These are phyloP conservation scores for Siniperca scherzeri DNA, from an alignment of 2,797 vertebrate genomes.

Conservation along the genomic window DNA sequence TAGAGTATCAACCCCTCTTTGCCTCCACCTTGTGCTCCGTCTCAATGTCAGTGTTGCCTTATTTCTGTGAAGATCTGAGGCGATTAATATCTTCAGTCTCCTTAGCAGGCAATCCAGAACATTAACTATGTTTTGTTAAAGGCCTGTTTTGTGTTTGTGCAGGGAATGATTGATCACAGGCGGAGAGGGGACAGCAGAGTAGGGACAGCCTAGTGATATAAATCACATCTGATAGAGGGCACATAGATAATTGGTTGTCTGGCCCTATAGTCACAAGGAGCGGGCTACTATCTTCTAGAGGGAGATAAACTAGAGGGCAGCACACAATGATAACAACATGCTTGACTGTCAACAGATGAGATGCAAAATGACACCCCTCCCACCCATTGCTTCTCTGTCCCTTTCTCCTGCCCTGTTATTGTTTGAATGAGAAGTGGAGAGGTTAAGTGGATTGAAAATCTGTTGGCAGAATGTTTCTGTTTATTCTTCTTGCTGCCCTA, in stretches of 20 bases:
- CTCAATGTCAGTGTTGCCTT: constrained; percentile 67
- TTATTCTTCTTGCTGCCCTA: constrained; percentile 63
- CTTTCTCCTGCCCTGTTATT: constrained; percentile 70
- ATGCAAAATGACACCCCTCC: constrained; percentile 76
- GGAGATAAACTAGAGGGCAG: constrained; percentile 86
- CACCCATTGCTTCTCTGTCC: constrained; percentile 47
- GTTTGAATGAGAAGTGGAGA: constrained; percentile 70
- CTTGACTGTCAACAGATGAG: constrained; percentile 85
- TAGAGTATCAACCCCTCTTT: constrained; percentile 32
- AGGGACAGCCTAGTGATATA: constrained; percentile 85
- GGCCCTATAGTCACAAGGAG: constrained; percentile 82
- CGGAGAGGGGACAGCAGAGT: constrained; percentile 79
- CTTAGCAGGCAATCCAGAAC: constrained; percentile 67
- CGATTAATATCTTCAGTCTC: constrained; percentile 75
- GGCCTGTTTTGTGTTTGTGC: constrained; percentile 78
- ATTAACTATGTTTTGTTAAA: constrained; percentile 81
- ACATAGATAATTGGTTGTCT: constrained; percentile 89
- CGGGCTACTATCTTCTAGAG: constrained; percentile 82
- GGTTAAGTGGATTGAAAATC: constrained; percentile 84
- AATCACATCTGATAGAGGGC: constrained; percentile 89
- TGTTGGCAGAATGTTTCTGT: constrained; percentile 72
- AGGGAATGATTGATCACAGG: constrained; percentile 86
- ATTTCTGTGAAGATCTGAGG: constrained; percentile 54
- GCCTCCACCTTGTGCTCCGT: constrained; percentile 52
- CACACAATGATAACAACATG: constrained; percentile 83